Evolutionary conservation across 2,888 invertebrate genomes (phyloP), one percentile per base, ranked within the genome.

Genomic region (Laothoe populi): DNA sequence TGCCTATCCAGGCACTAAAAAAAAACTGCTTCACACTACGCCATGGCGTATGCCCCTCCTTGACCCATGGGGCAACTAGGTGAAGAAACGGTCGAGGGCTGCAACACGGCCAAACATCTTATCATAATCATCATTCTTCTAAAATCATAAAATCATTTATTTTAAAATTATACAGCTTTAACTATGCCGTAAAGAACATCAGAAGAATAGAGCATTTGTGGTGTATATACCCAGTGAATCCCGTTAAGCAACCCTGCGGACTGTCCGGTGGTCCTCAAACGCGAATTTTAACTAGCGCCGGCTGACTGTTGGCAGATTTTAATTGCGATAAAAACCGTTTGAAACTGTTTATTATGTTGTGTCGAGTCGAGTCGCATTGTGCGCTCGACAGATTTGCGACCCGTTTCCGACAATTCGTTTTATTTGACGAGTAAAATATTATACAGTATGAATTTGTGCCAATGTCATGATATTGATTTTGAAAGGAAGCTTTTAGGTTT

Each of bases 321-420:
- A 61, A 57, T 61, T 61, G 53, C 44, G 42, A 61, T 61, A 26
- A 57, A 57, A 61, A 53, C 13, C 53, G 16, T 49, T 49, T 49
- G 49, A 16, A 16, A 49, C n/a, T 49, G 31, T 49, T 49, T 49
- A 49, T 49, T 49, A 31, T 49, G 16, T 24, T 13, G 23, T 16
- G 46, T 10, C 46, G 46, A 21, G 46, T 10, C 46, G 46, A 21
- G 49, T n/a, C 16, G n/a, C 31, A 49, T 49, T 49, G 31, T 31
- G 8, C 49, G 24, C 26, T 16, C 49, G 49, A 49, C 31, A 16
- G 49, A 31, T 49, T 49, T 49, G 49, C 8, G 49, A 16, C 8
- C 31, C 42, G 16, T 49, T 49, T 26, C 31, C 31, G 49, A 31
- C 16, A 16, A 49, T 31, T 49, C 31, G 26, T 16, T 49, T 31